Evolutionary conservation across 2,888 invertebrate genomes (phyloP), one percentile per base, ranked within the genome.

Genomic region (Agriotes lineatus): DNA sequence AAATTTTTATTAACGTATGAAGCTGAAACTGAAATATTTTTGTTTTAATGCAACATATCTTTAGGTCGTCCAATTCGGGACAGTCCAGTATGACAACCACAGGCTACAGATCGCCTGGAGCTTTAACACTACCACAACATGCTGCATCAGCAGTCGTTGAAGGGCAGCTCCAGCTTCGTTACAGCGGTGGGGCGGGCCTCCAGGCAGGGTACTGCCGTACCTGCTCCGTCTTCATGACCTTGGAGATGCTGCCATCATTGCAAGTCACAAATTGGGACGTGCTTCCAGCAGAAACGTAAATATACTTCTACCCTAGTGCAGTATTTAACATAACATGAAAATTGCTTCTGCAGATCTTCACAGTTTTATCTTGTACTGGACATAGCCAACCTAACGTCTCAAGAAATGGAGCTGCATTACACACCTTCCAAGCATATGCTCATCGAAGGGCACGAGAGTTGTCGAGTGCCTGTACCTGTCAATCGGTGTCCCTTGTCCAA

Each of bases 201-300:
- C 85, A 87, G 71, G 91, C 92, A 0, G 91, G 92, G 12, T 96
- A 95, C 82, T 96, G 96, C 78, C 88, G 97, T 2, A 91, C 93
- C 62, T 93, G 95, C 69, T 91, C 93, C 0, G 88, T 97, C 45
- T 93, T 93, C 67, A 87, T 97, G 65, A 93, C 91, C 72, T 84
- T 97, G 37, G 96, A 97, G 82, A 89, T 97, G 76, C 82, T 95
- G 72, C 96, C 97, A 0, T 96, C 97, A 75, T 89, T 97, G 14
- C 91, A 95, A 77, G 92, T 98, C 60, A 96, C 95, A 0, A 94
- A 93, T 81, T 97, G 97, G 97, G 96, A 97, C 84, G 97, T 97
- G 3, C 83, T 97, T 72, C 96, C 97, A 0, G 96, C 96, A 4
- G 96, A 96, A 88, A 92, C 92, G 94, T 95, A 85, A n/a, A n/a